Base-by-base conservation (phyloP, 2,113 vertebrate species). In the Oncorhynchus masou region DNA sequence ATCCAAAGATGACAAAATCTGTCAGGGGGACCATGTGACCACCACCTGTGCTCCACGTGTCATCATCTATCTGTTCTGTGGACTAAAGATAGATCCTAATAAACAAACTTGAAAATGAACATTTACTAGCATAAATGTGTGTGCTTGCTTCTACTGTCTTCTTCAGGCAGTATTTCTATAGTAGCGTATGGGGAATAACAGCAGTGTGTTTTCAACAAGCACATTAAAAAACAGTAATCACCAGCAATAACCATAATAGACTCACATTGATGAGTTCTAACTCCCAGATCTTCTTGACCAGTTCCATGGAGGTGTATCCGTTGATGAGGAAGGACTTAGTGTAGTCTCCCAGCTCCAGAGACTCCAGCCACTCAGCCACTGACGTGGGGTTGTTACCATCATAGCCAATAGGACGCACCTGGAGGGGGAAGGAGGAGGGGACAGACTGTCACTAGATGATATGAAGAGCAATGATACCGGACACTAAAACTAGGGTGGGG, bases 271-370 rank as follows among this genome's bases (percentile, higher is more conserved):
- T 97, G 91, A 99, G 95, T 90, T 99, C 97, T 73, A 98, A 97
- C 83, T 99, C 97, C 97, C 97, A 99, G 91, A 99, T 97, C 94
- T 99, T 99, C 93, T 98, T 98, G 81, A 99, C 95, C 84, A 98
- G 95, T 87, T 99, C 97, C 96, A 99, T 98, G 79, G 97, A 98
- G 6, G 97, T 98, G 92, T 99, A 99, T 78, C 97, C 97, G 54
- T 99, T 99, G 88, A 99, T 94, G 80, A 98, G 96, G 90, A 99
- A 99, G 78, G 96, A 93, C 92, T 99, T 99, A 84, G 96, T 98
- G 94, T 99, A 99, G 92, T 99, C 97, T 25, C 96, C 96, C 66
- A 99, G 90, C 89, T 99, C 97, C 90, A 99, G 86, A 68, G 97
- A 99, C 89, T 99, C 97, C 92, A 99, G 92, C 97, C 97, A 99